Evolutionary conservation across 2,113 vertebrate species (phyloP), one percentile per base, ranked within the genome.

Genomic region (Geococcyx californianus): DNA sequence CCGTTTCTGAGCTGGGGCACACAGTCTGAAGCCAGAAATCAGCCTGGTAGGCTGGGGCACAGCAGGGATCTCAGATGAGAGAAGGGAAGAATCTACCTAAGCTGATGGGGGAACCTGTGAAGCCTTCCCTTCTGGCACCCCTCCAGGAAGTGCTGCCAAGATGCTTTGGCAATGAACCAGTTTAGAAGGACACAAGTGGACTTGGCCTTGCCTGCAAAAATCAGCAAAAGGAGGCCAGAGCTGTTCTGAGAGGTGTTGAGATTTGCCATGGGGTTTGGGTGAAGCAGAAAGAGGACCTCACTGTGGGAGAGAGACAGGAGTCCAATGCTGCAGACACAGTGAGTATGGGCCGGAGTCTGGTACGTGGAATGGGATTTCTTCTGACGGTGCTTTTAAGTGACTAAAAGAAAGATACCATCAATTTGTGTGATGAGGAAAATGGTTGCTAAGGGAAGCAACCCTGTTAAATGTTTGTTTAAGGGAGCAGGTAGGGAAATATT

Each of bases 131-230:
- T 29, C 56, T 87, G 77, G 86, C 73, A 72, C 31, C 18, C 8
- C 64, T 78, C 77, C 94, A 94, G 28, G 56, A 52, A 78, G 40
- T 45, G 18, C 77, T 92, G 66, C 87, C 91, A 91, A 89, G 76
- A 87, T 69, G 40, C 40, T 84, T 92, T 94, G 93, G 77, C 77
- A 82, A 73, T 11, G 44, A 29, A 51, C 54, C 62, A 28, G n/a
- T 56, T 84, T 49, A 91, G 47, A 92, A 19, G 25, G 40, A 78
- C 86, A 93, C 83, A 74, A 56, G 52, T 95, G 80, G 89, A 83
- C 49, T 92, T 93, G 88, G 68, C 64, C 68, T 89, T 76, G 73
- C 52, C 56, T 86, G 45, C 86, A 90, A 81, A 95, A 81, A 79
- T 56, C 60, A 66, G 44, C 1, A 2, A 94, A 92, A 96, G 76